phyloP scores from a whole-genome alignment of 2,797 vertebrate genomes.

The Dipus sagitta region DNA sequence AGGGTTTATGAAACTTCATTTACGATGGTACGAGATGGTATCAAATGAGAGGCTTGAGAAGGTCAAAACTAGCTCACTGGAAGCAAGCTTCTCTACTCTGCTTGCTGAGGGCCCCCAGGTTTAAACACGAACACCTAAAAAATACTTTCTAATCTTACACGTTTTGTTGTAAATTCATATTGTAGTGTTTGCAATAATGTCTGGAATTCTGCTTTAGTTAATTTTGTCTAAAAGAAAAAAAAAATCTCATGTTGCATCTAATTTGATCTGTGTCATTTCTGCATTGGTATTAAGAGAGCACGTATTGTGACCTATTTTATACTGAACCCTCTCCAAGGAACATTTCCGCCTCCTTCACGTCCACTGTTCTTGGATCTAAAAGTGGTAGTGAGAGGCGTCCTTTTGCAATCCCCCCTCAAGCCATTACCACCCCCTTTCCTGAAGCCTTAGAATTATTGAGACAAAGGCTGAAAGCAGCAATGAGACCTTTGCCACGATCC shows the following conservation, averaged over 20 bases:
- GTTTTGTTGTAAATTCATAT: not conserved
- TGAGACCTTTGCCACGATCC: slow-evolving; percentile 5
- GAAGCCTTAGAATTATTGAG: not conserved
- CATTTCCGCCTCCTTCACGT: not conserved
- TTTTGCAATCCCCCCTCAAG: not conserved
- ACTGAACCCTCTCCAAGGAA: not conserved
- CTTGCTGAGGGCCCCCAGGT: not conserved
- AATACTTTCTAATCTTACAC: not conserved
- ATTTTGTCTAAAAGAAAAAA: slow-evolving; percentile 43
- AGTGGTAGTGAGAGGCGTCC: not conserved
- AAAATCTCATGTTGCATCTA: not conserved
- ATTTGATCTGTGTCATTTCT: not conserved
- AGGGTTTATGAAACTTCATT: not conserved
- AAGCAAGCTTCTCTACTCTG: not conserved
- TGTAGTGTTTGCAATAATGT: not conserved
- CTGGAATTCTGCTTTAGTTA: slow-evolving; percentile 27
- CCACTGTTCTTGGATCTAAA: not conserved
- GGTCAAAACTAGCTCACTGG: not conserved
- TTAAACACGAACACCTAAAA: not conserved
- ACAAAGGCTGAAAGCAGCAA: not conserved
- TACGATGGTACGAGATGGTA: not conserved
- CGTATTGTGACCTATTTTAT: not conserved
- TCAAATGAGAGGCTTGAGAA: not conserved
- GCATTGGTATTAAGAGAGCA: not conserved
- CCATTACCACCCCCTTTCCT: not conserved